Evolutionary conservation across 2,888 invertebrate species (phyloP).

Genomic region (Mythimna impura): DNA sequence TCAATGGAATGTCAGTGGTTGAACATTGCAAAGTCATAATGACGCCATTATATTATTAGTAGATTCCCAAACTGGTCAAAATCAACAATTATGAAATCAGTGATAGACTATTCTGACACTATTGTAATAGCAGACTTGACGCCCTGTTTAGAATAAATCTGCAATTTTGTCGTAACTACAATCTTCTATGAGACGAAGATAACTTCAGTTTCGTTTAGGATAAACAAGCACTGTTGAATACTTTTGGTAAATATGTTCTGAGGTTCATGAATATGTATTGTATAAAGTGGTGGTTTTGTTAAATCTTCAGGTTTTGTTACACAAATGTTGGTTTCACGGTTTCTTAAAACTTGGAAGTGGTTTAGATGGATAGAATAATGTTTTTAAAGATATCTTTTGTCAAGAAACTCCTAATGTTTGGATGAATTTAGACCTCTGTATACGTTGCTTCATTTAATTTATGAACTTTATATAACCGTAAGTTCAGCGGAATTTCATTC

Average conservation of each 20-base stretch:
- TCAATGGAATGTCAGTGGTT: too few species aligned
- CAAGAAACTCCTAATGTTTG: not conserved
- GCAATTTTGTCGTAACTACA: too few species aligned
- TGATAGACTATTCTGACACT: too few species aligned
- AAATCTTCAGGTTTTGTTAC: slow-evolving; percentile 11
- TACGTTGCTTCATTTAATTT: too few species aligned
- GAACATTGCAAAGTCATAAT: too few species aligned
- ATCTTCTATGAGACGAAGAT: not conserved
- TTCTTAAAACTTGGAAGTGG: not conserved
- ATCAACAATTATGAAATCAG: too few species aligned
- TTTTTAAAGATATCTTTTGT: not conserved
- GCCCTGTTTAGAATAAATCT: not conserved
- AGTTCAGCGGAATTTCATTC: too few species aligned
- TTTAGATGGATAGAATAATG: slow-evolving; percentile 1
- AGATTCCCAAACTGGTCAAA: too few species aligned
- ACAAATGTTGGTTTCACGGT: not conserved
- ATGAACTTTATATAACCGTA: too few species aligned
- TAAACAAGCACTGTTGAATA: not conserved
- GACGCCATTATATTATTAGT: too few species aligned
- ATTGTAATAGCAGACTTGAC: too few species aligned
- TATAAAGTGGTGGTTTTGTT: slow-evolving; percentile 21
- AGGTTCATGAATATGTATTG: slow-evolving; percentile 28
- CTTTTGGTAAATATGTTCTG: not conserved
- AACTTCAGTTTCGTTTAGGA: not conserved
- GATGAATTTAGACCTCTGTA: not conserved